Evolutionary conservation across 1,140 invertebrate genomes (phyloP).

Genomic region (Meloidogyne hapla): DNA sequence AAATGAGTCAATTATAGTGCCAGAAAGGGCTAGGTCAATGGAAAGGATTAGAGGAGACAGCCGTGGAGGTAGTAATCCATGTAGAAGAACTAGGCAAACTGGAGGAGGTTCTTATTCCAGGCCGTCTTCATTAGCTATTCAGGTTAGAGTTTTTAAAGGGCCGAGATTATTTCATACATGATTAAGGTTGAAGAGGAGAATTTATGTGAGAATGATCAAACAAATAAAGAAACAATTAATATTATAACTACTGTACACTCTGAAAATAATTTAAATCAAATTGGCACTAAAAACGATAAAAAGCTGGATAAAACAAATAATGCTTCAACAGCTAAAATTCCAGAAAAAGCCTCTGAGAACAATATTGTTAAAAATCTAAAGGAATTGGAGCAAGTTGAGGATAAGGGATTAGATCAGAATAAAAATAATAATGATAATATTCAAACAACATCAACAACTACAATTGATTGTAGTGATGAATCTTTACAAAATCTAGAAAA

Average conservation of each 20-base stretch:
- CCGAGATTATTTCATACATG: too few species aligned
- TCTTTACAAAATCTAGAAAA: not conserved
- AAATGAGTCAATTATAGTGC: not conserved
- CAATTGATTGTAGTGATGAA: not conserved
- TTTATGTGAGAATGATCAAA: not conserved
- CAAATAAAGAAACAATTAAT: not conserved
- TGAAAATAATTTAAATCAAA: not conserved
- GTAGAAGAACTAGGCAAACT: not conserved
- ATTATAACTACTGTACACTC: not conserved
- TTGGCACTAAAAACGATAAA: not conserved
- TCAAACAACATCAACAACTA: not conserved
- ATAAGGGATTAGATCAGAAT: too few species aligned
- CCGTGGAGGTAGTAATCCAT: constrained; percentile 18
- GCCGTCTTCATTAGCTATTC: constrained; percentile 2
- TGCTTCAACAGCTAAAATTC: not conserved
- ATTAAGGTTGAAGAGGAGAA: not conserved
- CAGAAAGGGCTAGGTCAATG: constrained; percentile 38
- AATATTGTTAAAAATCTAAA: not conserved
- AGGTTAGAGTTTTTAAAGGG: not conserved
- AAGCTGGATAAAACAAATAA: not conserved
- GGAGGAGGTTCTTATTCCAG: not conserved
- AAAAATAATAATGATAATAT: not conserved
- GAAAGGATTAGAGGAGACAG: constrained; percentile 16
- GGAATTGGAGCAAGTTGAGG: not conserved
- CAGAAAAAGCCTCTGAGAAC: not conserved